phyloP scores from a whole-genome alignment of 2,888 invertebrate genomes.

The Hololepta plana region DNA sequence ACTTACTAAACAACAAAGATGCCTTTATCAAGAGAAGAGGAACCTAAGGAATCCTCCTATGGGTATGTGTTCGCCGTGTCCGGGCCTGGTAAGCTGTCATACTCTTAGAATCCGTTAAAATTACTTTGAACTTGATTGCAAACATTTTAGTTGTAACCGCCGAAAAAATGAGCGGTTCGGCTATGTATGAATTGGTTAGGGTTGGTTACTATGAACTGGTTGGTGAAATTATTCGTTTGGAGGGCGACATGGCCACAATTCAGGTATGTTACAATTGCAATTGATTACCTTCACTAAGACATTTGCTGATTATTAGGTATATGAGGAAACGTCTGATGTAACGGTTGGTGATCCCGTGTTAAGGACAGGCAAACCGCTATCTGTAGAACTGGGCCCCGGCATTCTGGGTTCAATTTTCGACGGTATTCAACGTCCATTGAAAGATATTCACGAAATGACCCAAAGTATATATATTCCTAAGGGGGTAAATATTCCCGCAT shows the following conservation, averaged over 20 bases:
- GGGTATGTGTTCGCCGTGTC: constrained; percentile 97
- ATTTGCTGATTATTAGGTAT: constrained; percentile 44
- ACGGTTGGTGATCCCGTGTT: constrained; percentile 99
- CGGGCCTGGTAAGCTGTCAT: constrained; percentile 68
- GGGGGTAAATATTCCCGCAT: constrained; percentile 87
- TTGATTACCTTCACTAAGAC: too few relatives aligned
- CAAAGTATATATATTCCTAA: constrained; percentile 98
- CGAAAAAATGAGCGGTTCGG: constrained; percentile 96
- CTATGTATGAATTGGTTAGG: constrained; percentile 99
- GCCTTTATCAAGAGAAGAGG: constrained; percentile 70
- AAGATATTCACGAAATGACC: constrained; percentile 87
- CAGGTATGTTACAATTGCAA: constrained; percentile 51
- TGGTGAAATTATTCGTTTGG: constrained; percentile 98
- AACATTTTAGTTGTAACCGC: constrained; percentile 81
- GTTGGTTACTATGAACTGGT: constrained; percentile 97
- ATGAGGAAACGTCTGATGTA: constrained; percentile 93
- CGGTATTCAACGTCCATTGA: constrained; percentile 97
- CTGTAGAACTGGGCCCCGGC: constrained; percentile 97
- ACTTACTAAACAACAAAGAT: too few relatives aligned
- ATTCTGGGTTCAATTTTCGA: constrained; percentile 99
- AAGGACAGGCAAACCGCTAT: constrained; percentile 95
- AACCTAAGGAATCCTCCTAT: constrained; percentile 71
- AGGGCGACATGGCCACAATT: constrained; percentile 99
- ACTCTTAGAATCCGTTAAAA: not conserved
- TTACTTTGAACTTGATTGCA: not conserved